Evolutionary conservation across 2,797 vertebrate species (phyloP), one percentile per base, ranked within the genome.

Genomic region (Zenarchopterus dispar): DNA sequence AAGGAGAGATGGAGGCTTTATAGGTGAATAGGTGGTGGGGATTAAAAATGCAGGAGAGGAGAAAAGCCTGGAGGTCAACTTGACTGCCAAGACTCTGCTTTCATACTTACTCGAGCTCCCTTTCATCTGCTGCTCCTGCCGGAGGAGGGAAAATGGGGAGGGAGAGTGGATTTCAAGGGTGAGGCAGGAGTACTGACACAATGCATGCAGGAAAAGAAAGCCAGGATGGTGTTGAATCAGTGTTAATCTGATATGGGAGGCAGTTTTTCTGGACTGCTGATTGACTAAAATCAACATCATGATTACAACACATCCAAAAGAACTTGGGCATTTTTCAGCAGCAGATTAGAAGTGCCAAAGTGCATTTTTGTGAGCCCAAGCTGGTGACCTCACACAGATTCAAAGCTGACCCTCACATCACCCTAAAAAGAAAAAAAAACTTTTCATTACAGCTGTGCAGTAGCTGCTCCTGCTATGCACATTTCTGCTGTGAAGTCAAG

Each of bases 101-200:
- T 91, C 82, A 89, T 75, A 76, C 76, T 80, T 42, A 3, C 72
- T 65, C 42, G 2, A n/a, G 61, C 73, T 78, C 44, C 55, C 88
- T 92, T 91, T 92, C 83, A 91, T 90, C 78, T 88, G 55, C 75
- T 4, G 24, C 74, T 87, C 42, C 81, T 36, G 84, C 80, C 76
- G 46, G 73, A 56, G 58, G 75, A 54, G 16, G 23, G 26, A 11
- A 23, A 18, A 24, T 33, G 45, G 46, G 15, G 68, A 51, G 23
- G 46, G 13, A 8, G 21, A 5, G 13, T 2, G 48, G 53, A 33
- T 67, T 59, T 62, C 0, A 4, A 2, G 69, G 78, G 78, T 47
- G 77, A 71, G 56, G 69, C 50, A 15, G 41, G 3, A 48, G 68
- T 16, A 42, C 59, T 41, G 81, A 73, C 84, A 75, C 62, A 49